These are phyloP conservation scores for Orthosia cruda DNA, from an alignment of 2,888 invertebrate genomes.

Conservation along the genomic window DNA sequence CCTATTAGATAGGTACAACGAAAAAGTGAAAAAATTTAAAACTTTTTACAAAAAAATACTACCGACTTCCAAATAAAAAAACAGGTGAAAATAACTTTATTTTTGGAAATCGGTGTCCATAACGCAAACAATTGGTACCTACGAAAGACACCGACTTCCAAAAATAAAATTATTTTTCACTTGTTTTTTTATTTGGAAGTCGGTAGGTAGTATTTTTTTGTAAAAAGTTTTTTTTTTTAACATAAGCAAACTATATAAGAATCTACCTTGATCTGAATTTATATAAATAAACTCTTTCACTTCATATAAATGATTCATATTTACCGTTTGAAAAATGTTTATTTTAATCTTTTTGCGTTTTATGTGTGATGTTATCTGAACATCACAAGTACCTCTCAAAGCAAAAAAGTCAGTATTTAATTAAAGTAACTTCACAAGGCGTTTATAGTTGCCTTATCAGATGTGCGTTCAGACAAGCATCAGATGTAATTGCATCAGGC, in stretches of 20 bases:
- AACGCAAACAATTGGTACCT: too few relatives aligned
- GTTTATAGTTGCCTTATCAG: slow-evolving; percentile 87
- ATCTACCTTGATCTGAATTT: slow-evolving; percentile 24
- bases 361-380: slow-evolving; percentile 77
- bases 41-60: too few relatives aligned
- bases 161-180: too few relatives aligned
- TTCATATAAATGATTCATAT: slow-evolving; percentile 76
- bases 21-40: too few relatives aligned
- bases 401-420: slow-evolving; percentile 85
- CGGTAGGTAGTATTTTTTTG: too few relatives aligned
- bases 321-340: slow-evolving; percentile 79
- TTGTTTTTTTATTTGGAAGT: too few relatives aligned
- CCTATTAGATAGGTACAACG: too few relatives aligned
- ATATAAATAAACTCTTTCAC: slow-evolving; percentile 64
- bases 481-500: slow-evolving; percentile 86
- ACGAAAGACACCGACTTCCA: too few relatives aligned
- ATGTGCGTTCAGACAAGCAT: slow-evolving; percentile 85
- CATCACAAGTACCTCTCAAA: slow-evolving; percentile 72
- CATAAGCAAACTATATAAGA: background rate
- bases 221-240: slow-evolving; percentile 18
- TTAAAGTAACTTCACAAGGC: slow-evolving; percentile 84
- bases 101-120: too few relatives aligned
- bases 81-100: too few relatives aligned
- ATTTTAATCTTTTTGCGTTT: slow-evolving; percentile 74
- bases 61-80: too few relatives aligned